Base-by-base conservation (phyloP, 2,888 invertebrate species). In the Nomada fabriciana region DNA sequence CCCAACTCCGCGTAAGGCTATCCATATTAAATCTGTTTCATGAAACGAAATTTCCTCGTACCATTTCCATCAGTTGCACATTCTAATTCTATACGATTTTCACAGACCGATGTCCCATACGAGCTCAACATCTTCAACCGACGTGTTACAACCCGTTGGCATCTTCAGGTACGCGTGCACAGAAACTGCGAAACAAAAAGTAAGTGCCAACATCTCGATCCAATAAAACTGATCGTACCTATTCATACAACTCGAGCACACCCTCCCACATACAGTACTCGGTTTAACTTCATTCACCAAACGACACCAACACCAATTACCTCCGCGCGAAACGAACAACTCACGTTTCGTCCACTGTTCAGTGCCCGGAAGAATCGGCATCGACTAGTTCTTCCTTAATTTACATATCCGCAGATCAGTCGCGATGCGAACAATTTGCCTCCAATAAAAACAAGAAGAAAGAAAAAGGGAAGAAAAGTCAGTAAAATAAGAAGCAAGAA, bases 301-400 rank as follows among this genome's bases (percentile, higher is more conserved):
- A 61, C 60, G 36, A 71, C 29, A 52, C 60, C 29, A 60, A 71
- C 69, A 47, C 47, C 60, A 18, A 71, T 71, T 71, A 60, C 50
- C 25, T 23, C 42, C 36, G n/a, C 50, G 52, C 36, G 50, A 59
- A 65, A 50, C 50, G 61, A 61, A 72, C 53, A 67, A 78, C 73
- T 73, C 60, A 68, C 72, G 55, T 68, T 68, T 61, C 50, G 23
- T 77, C 47, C 67, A 61, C 72, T 43, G 9, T 71, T 59, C 65
- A 61, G 65, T 65, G 60, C 69, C 65, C 47, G 55, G 52, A 29
- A 67, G 71, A 5, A 59, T 25, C 42, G 20, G 36, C 60, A 57
- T 64, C 52, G n/a, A 59, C 25, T 57, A 25, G 20, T 36, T 65
- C 59, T 23, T 50, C 29, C 43, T 50, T 11, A 7, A n/a, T 47